phyloP scores from a whole-genome alignment of 2,113 vertebrate genomes.

The Rhynchomys soricoides region DNA sequence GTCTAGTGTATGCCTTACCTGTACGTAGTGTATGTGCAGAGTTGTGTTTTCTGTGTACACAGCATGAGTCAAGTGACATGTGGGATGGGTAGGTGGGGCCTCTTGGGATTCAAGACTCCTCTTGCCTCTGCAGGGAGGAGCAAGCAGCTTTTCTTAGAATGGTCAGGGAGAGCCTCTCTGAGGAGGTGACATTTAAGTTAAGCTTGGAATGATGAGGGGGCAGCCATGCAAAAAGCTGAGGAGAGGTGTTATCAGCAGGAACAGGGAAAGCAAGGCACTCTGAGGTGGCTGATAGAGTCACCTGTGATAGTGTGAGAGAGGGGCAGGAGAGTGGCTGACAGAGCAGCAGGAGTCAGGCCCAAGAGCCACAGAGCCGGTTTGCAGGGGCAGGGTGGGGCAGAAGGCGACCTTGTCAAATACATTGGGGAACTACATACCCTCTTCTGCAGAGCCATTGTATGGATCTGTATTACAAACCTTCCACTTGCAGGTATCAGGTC shows the following conservation, averaged over 20 bases:
- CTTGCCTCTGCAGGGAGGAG: not conserved
- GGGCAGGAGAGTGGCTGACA: not conserved
- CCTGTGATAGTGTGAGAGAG: not conserved
- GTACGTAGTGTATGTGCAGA: not conserved
- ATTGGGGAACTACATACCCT: not conserved
- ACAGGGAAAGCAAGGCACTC: not conserved
- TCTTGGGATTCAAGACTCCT: not conserved
- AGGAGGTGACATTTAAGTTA: constrained; percentile 58
- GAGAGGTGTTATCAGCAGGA: not conserved
- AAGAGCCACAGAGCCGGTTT: not conserved
- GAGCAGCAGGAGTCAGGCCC: not conserved
- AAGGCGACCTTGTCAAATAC: not conserved
- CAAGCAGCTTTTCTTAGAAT: not conserved
- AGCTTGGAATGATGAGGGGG: not conserved
- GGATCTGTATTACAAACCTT: not conserved
- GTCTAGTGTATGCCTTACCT: not conserved
- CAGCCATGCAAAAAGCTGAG: not conserved
- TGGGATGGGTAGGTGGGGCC: not conserved
- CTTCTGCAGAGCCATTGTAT: not conserved
- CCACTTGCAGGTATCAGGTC: not conserved
- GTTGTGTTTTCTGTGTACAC: not conserved
- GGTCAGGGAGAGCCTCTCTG: constrained; percentile 44
- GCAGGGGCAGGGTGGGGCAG: not conserved
- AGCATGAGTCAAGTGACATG: not conserved
- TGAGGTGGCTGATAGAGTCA: not conserved